Percentiles rank a stretch among this genome's conserved stretches.
Conservation (phyloP, 2,113 vertebrate species). For the Strix uralensis region DNA sequence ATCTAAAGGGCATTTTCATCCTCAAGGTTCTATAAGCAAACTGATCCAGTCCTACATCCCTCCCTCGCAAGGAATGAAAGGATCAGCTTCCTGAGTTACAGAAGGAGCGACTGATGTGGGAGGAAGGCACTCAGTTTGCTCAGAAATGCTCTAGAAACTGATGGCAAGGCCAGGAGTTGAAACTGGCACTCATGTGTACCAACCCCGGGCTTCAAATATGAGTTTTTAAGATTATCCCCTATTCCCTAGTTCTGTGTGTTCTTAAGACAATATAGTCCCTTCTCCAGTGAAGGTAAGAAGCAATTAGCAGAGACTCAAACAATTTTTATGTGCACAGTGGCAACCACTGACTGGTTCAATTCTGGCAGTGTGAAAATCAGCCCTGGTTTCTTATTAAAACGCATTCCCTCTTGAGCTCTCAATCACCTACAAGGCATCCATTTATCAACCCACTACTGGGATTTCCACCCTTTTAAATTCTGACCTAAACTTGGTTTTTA, state of each 20-base stretch:
- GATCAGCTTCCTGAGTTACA: neutral
- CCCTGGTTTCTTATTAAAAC: neutral
- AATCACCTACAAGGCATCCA: neutral
- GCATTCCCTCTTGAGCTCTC: neutral
- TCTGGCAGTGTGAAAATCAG: neutral
- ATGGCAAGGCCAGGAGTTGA: neutral
- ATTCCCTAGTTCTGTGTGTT: neutral
- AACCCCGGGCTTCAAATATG: neutral
- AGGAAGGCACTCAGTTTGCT: neutral
- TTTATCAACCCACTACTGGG: neutral
- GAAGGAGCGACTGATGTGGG: neutral
- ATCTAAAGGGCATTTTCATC: neutral
- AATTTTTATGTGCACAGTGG: neutral
- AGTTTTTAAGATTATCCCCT: neutral
- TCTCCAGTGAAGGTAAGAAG: neutral
- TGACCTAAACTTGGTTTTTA: neutral
- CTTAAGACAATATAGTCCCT: neutral
- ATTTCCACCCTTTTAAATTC: neutral
- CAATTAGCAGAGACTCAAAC: neutral
- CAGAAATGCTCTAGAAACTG: neutral
- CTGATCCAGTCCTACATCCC: neutral
- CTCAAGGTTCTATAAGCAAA: neutral
- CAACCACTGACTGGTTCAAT: neutral
- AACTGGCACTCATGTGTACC: neutral
- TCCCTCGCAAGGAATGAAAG: neutral